A percentile compares a stretch with the other conserved stretches of the same genome.
These are phyloP conservation scores for Dendropsophus ebraccatus DNA, from an alignment of 2,113 vertebrate genomes.

Conservation along the genomic window DNA sequence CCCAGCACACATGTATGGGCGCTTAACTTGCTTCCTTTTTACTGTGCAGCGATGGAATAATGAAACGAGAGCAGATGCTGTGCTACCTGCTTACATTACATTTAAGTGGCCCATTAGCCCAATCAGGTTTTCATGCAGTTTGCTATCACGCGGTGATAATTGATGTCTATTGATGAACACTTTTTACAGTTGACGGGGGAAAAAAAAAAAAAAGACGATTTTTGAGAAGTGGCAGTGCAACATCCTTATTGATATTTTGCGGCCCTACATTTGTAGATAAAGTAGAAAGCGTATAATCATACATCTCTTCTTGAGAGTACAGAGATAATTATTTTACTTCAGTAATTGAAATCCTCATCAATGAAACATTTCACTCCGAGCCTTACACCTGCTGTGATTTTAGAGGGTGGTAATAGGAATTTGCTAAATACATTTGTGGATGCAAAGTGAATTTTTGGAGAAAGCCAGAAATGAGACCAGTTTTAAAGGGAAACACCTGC, in stretches of 20 bases:
- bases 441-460: background rate
- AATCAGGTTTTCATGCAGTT: slow-evolving; percentile 34
- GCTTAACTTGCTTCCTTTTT: slow-evolving; percentile 7
- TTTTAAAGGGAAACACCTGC: slow-evolving; percentile 21
- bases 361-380: slow-evolving; percentile 21
- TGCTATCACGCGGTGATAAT: slow-evolving; percentile 17
- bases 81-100: slow-evolving; percentile 23
- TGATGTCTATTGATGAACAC: slow-evolving; percentile 36
- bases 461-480: background rate
- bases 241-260: slow-evolving; percentile 38
- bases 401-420: background rate
- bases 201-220: background rate
- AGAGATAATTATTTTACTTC: slow-evolving; percentile 41
- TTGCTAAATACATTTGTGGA: background rate
- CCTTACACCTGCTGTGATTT: slow-evolving; percentile 29
- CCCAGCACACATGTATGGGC: background rate
- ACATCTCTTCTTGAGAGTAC: slow-evolving; percentile 14
- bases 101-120: slow-evolving; percentile 45
- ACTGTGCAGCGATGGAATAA: background rate
- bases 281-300: slow-evolving; percentile 35
- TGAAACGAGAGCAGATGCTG: slow-evolving; percentile 5
- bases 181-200: background rate
- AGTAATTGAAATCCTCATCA: slow-evolving; percentile 45
- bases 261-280: background rate
- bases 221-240: background rate